Evolutionary conservation across 35 echinoderm and acorn worm species (phyloP).

Genomic region (Chiridota heheva): DNA sequence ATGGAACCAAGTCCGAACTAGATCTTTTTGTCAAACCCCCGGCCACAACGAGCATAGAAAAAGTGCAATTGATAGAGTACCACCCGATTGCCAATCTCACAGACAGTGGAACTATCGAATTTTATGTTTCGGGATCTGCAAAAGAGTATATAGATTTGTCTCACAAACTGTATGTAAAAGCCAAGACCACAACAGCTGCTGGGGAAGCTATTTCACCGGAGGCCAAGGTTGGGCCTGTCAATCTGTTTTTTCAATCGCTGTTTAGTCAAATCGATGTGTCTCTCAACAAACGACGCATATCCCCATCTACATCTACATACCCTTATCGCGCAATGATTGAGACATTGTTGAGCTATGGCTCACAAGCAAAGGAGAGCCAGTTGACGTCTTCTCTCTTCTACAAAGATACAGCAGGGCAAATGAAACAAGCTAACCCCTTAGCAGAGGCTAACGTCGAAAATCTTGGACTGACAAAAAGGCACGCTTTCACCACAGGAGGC

Average conservation of each 20-base stretch:
- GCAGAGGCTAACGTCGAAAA: slow-evolving; percentile 20
- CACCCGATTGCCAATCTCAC: slow-evolving; percentile 40
- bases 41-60: slow-evolving; percentile 53
- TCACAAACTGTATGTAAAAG: slow-evolving; percentile 48
- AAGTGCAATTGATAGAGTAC: slow-evolving; percentile 41
- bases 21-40: slow-evolving; percentile 53
- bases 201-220: background rate
- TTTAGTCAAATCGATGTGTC: slow-evolving; percentile 68
- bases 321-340: slow-evolving; percentile 55
- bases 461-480: slow-evolving; percentile 42
- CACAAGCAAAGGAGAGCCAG: slow-evolving; percentile 53
- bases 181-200: slow-evolving; percentile 22
- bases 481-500: slow-evolving; percentile 39
- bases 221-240: slow-evolving; percentile 47
- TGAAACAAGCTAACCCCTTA: slow-evolving; percentile 22
- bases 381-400: slow-evolving; percentile 39
- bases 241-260: slow-evolving; percentile 69
- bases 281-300: slow-evolving; percentile 33
- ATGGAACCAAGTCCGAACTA: slow-evolving; percentile 60
- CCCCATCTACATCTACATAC: slow-evolving; percentile 36
- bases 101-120: slow-evolving; percentile 60
- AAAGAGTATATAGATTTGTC: slow-evolving; percentile 49
- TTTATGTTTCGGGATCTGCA: slow-evolving; percentile 44
- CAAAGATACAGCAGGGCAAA: slow-evolving; percentile 52
- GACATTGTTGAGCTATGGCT: slow-evolving; percentile 56